Percentiles rank a stretch among this genome's conserved stretches.
These are phyloP conservation scores for Buceros bicornis DNA, from an alignment of 2,797 vertebrate genomes.

Conservation along the genomic window DNA sequence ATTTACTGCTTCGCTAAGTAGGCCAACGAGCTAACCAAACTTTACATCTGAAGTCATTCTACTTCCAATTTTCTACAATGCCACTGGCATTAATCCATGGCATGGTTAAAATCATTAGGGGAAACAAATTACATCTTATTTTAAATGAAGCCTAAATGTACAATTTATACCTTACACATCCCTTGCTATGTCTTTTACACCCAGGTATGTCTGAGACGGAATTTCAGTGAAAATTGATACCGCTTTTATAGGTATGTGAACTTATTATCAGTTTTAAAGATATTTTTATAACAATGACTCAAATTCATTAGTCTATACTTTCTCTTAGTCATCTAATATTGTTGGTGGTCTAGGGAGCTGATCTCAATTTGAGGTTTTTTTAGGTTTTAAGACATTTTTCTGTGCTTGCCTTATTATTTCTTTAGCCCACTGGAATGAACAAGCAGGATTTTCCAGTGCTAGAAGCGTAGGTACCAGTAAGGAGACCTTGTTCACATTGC, in stretches of 20 bases:
- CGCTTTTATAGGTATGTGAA: not conserved
- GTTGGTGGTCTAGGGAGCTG: not conserved
- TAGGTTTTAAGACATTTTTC: not conserved
- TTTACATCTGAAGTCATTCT: constrained; percentile 44
- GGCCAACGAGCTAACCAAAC: not conserved
- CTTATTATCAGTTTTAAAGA: not conserved
- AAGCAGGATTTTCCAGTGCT: constrained; percentile 4
- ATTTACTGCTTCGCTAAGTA: constrained; percentile 49
- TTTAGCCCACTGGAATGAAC: constrained; percentile 3
- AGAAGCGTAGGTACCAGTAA: not conserved
- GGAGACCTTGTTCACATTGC: not conserved
- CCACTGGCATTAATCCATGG: constrained; percentile 50
- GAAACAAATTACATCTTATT: constrained; percentile 48
- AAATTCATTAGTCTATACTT: not conserved
- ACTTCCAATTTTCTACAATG: constrained; percentile 39
- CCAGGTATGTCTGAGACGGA: not conserved
- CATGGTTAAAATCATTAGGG: constrained; percentile 10
- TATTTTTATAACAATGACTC: not conserved
- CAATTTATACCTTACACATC: not conserved
- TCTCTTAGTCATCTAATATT: not conserved
- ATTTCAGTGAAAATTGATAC: constrained; percentile 2
- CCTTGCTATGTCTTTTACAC: not conserved
- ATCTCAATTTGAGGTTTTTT: not conserved
- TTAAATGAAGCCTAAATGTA: constrained; percentile 29
- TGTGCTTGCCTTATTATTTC: constrained; percentile 9